Base-by-base conservation (phyloP, 2,113 vertebrate species). In the Panthera uncia region DNA sequence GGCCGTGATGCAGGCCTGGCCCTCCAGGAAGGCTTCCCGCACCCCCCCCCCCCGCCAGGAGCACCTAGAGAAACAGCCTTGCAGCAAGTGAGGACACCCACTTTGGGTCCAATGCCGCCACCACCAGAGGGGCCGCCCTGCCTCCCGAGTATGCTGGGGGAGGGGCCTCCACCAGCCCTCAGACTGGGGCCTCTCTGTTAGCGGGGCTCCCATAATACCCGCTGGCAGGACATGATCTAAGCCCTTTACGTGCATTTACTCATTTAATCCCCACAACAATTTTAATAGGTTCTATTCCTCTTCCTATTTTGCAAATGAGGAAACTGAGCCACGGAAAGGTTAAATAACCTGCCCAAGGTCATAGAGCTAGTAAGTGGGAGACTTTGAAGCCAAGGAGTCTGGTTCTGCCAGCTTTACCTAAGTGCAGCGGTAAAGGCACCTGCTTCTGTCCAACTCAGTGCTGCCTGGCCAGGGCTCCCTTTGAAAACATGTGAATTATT, bases 241-340 rank as follows among this genome's bases (percentile, higher is more conserved):
- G 73, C 71, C 76, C 92, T 96, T 89, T 65, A 83, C 71, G 94
- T 69, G 52, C 89, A 48, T 52, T 79, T 94, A 88, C 80, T 88
- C 94, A 92, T 94, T 97, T 92, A 90, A 82, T 96, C 61, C 91
- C 88, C 88, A 68, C 33, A 19, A 86, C 36, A 63, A 65, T 69
- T 91, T 65, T 63, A 33, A 29, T 41, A n/a, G 31, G 14, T 90
- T 76, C 92, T 76, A 6, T 61, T 82, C 80, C 82, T 92, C 86
- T 94, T 79, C 65, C 61, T 50, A 45, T 85, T 91, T 88, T 81
- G 66, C 92, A 96, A 55, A 69, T 63, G 86, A 97, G 84, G 88
- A 97, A 97, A 97, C 94, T 92, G 92, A 97, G 92, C 89, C 96
- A 94, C 84, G 65, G 36, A 69, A 73, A 93, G 29, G 78, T 79